Evolutionary conservation across 2,888 invertebrate species (phyloP), one percentile per base, ranked within the genome.

Genomic region (Drosophila subquinaria): DNA sequence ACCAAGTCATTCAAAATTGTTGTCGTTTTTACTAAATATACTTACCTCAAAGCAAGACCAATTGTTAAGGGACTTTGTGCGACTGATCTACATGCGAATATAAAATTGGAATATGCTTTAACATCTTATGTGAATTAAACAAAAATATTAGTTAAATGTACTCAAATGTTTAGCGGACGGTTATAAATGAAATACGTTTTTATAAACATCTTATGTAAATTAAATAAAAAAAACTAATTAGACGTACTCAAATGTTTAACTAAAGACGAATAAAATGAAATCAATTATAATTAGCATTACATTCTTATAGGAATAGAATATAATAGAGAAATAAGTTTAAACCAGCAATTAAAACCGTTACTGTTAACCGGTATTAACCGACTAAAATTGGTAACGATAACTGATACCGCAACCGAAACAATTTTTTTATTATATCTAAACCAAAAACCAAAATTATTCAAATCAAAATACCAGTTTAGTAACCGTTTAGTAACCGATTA

Each of bases 1-100:
- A 36, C 5, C 15, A 43, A 65, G 11, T 60, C 35, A 36, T 20
- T 35, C 59, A 13, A 61, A 78, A 78, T 73, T 67, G 36, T 17
- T 13, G 45, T 42, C 35, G 17, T 15, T 30, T 15, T 17, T 40
- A 15, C 4, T 11, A 5, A 27, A 27, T 27, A 36, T 10, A 23
- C 13, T 35, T 35, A 8, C 35, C 35, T 20, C 20, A 20, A 42
- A 11, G 20, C 10, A 20, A 11, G 20, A 20, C 20, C 43, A 20
- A 20, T 43, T 43, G 17, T 43, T 13, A 30, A 8, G 20, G 36
- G 20, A 51, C 36, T 20, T 15, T 11, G 11, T 53, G 40, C 9
- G 23, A 27, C 38, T 23, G 40, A 13, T 42, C 27, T 27, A 42
- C 17, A 55, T 27, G 42, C 42, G 15, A 17, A 17, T 42, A 13